Evolutionary conservation across 1,140 invertebrate species (phyloP), one percentile per base, ranked within the genome.

Genomic region (Trachymyrmex septentrionalis): DNA sequence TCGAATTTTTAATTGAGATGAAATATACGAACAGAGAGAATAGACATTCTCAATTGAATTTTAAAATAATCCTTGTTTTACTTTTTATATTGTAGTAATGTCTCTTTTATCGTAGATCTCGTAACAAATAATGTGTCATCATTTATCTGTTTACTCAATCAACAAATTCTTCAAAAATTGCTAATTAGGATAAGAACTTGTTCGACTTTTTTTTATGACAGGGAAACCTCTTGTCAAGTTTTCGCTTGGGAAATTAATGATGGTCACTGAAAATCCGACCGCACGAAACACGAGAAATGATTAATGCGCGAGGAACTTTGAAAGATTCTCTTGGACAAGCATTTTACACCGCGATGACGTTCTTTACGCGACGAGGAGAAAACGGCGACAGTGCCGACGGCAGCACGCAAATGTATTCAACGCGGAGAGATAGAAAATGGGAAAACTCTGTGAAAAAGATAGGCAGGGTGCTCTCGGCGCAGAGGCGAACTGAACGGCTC

Each of bases 351-450:
- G 9, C 12, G 19, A 67, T 66, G 64, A 84, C 38, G 75, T 63
- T 48, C 30, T 90, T 84, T 69, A 63, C 30, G 55, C 24, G 61
- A 73, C 19, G 30, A 73, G 44, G 61, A 71, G 50, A 38, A 34
- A 89, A 63, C 24, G 21, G 21, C 34, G 44, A 12, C 30, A 9
- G 6, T 0, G 7, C 6, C 4, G 55, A 38, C 53, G 30, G 21
- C 61, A 87, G 63, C 64, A 72, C 66, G 80, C 63, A 72, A 85
- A 89, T 85, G 84, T 85, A 91, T 89, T 90, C 87, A 88, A 75
- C 21, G 72, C 21, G 59, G 50, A 59, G 24, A 50, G 61, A 86
- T 89, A 78, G 89, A 85, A 91, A 91, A 91, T 91, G 85, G 90
- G 57, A 88, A 91, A 91, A 86, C 90, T 78, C 67, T 53, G 75